phyloP scores from a whole-genome alignment of 1,140 invertebrate species.

The Marisa cornuarietis region DNA sequence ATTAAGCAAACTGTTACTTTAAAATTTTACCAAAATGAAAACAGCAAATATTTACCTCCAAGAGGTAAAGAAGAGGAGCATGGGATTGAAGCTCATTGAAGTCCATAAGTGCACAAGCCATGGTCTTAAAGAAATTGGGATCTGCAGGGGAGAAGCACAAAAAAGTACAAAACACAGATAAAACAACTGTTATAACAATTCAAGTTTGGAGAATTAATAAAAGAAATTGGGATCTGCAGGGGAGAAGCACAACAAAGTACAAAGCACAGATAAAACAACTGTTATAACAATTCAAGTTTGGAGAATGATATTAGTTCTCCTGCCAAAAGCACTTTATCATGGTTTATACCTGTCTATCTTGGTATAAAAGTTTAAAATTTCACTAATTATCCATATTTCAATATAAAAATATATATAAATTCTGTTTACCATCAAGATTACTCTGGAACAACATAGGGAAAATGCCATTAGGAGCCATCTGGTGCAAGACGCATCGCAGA shows the following conservation, averaged over 20 bases:
- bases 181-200: not conserved
- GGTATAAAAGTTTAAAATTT: not conserved
- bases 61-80: conserved; percentile 87
- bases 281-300: not conserved
- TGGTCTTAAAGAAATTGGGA: conserved; percentile 90
- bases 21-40: too few relatives aligned
- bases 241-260: not conserved
- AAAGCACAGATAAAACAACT: not conserved
- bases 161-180: not conserved
- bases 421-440: conserved; percentile 54
- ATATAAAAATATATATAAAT: not conserved
- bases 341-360: too few relatives aligned
- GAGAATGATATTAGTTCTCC: not conserved
- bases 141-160: conserved; percentile 46
- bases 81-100: conserved; percentile 96
- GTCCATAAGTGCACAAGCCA: conserved; percentile 91
- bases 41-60: conserved; percentile 75
- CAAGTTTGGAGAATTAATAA: conserved; percentile 2
- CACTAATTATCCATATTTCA: not conserved
- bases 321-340: too few relatives aligned
- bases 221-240: not conserved
- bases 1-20: not conserved
- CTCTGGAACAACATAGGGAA: conserved; percentile 94
- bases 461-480: conserved; percentile 94
- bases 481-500: conserved; percentile 93